phyloP scores from a whole-genome alignment of 2,113 vertebrate species.

The Pantherophis guttatus region DNA sequence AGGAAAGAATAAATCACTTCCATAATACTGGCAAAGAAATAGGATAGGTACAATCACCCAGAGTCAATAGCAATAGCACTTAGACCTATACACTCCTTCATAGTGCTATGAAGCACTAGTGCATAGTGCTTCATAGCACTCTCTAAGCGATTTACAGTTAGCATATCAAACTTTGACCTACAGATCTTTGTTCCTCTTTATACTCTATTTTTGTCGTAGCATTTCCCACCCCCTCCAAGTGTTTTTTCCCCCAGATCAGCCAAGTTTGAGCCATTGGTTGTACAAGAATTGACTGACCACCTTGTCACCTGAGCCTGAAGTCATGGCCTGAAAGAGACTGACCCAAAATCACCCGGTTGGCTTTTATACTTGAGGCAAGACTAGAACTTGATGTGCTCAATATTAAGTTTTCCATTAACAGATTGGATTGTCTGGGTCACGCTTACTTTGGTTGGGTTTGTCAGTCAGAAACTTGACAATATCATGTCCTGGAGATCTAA shows the following conservation, averaged over 20 bases:
- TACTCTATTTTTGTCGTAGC: neutral
- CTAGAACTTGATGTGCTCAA: neutral
- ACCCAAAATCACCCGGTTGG: neutral
- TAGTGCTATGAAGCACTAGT: too few relatives aligned
- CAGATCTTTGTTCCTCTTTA: neutral
- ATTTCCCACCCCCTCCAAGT: neutral
- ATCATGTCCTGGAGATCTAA: neutral
- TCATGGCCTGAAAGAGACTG: neutral
- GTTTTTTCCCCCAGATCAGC: neutral
- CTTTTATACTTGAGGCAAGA: neutral
- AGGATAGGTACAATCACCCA: neutral
- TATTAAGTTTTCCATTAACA: too few relatives aligned
- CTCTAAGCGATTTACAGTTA: neutral
- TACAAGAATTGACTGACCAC: neutral
- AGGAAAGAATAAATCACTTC: neutral
- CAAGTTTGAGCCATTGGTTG: neutral
- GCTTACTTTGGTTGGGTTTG: too few relatives aligned
- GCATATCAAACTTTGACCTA: neutral
- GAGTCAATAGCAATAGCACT: neutral
- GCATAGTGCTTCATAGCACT: too few relatives aligned
- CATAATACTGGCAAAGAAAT: neutral
- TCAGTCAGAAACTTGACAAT: neutral
- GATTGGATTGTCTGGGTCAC: too few relatives aligned
- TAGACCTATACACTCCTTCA: too few relatives aligned
- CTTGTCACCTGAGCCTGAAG: neutral